These are phyloP conservation scores for Polia nebulosa DNA, from an alignment of 2,888 invertebrate genomes.

Conservation along the genomic window DNA sequence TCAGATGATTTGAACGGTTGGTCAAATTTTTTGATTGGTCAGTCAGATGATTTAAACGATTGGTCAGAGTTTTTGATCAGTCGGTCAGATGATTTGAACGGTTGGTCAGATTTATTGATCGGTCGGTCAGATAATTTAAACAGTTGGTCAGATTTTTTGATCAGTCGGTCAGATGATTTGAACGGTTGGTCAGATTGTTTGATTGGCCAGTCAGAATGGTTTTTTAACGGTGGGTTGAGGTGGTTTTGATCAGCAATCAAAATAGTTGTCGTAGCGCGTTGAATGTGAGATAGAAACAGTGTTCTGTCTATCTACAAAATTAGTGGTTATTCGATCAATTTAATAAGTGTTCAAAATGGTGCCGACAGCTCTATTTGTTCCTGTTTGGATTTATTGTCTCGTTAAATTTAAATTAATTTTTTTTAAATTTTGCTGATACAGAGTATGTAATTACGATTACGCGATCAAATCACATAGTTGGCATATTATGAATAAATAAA, in stretches of 20 bases:
- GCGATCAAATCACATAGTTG: conserved; percentile 47
- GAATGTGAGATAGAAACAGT: conserved; percentile 3
- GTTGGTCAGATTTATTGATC: background rate
- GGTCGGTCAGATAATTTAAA: background rate
- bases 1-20: background rate
- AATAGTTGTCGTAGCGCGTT: background rate
- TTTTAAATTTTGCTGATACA: background rate
- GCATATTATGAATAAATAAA: conserved; percentile 31
- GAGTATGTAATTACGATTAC: conserved; percentile 10
- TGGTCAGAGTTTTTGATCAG: background rate
- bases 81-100: background rate
- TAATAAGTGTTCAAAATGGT: conserved; percentile 17
- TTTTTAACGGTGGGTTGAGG: too few species aligned
- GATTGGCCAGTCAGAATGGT: background rate
- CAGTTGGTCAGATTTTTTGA: background rate
- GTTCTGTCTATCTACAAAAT: background rate
- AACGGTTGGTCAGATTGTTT: background rate
- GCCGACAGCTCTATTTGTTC: conserved; percentile 24
- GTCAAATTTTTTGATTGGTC: background rate
- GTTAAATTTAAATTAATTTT: too few species aligned
- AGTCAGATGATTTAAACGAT: background rate
- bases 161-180: background rate
- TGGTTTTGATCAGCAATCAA: background rate
- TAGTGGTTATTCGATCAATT: conserved; percentile 7
- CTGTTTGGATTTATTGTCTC: conserved; percentile 2